Evolutionary conservation across 1,140 invertebrate species (phyloP).

Genomic region (Dendrolimus punctatus): DNA sequence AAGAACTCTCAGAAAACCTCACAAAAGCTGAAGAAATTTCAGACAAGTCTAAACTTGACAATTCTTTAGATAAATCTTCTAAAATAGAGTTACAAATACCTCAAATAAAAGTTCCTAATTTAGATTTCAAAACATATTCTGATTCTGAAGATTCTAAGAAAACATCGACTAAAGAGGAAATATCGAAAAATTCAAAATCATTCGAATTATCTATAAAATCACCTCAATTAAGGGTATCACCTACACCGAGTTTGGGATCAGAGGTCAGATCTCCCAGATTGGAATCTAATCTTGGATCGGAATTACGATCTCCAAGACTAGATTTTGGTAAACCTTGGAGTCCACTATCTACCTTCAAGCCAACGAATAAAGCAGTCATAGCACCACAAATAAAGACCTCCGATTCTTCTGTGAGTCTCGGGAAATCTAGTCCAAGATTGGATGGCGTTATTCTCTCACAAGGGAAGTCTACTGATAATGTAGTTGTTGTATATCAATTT

Average conservation of each 20-base stretch:
- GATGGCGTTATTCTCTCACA: constrained; percentile 61
- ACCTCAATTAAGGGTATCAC: constrained; percentile 39
- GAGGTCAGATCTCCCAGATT: constrained; percentile 44
- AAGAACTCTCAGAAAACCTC: constrained; percentile 6
- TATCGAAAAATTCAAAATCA: constrained; percentile 25
- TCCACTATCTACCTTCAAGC: constrained; percentile 53
- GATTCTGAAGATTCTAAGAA: constrained; percentile 53
- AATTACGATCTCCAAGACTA: constrained; percentile 42
- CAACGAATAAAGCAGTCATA: constrained; percentile 36
- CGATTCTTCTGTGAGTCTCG: constrained; percentile 44
- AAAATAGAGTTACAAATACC: constrained; percentile 36
- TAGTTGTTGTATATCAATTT: constrained; percentile 63
- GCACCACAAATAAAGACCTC: constrained; percentile 40
- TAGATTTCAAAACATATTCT: constrained; percentile 46
- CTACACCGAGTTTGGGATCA: constrained; percentile 38
- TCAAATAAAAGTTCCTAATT: constrained; percentile 58
- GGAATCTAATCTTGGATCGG: constrained; percentile 43
- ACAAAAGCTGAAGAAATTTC: constrained; percentile 27
- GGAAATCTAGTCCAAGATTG: constrained; percentile 52
- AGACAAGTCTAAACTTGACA: constrained; percentile 33
- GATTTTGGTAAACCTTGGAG: constrained; percentile 52
- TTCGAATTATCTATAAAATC: constrained; percentile 35
- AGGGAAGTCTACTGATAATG: constrained; percentile 59
- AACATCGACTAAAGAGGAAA: constrained; percentile 30
- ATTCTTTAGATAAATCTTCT: constrained; percentile 28